phyloP scores from a whole-genome alignment of 2,113 vertebrate genomes.

The Erythrocercus mccallii region DNA sequence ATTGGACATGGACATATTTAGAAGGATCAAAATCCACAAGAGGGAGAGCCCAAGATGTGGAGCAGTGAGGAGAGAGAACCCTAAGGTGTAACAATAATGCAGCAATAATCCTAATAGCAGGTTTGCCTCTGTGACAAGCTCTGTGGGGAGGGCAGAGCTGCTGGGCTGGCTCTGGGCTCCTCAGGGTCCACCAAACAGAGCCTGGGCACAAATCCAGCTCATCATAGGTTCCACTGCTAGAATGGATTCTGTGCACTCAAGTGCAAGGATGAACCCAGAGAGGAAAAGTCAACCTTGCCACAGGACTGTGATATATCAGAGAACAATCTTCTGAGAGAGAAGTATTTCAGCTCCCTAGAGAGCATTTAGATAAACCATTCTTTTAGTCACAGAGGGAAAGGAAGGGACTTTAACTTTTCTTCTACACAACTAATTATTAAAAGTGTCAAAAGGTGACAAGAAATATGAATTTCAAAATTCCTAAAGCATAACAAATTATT shows the following conservation, averaged over 20 bases:
- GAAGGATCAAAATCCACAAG: not conserved
- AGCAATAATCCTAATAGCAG: not conserved
- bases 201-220: not conserved
- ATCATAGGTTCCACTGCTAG: not conserved
- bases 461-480: not conserved
- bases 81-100: not conserved
- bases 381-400: not conserved
- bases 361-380: not conserved
- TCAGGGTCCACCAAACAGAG: not conserved
- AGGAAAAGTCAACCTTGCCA: not conserved
- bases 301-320: not conserved
- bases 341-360: not conserved
- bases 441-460: not conserved
- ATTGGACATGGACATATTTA: not conserved
- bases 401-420: not conserved
- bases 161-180: not conserved
- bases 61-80: not conserved
- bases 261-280: not conserved
- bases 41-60: not conserved
- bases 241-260: fast-evolving
- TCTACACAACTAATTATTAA: not conserved
- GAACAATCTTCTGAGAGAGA: not conserved
- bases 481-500: not conserved
- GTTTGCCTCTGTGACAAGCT: fast-evolving
- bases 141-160: not conserved